Evolutionary conservation across 2,888 invertebrate genomes (phyloP).

Genomic region (Yponomeuta cagnagella): DNA sequence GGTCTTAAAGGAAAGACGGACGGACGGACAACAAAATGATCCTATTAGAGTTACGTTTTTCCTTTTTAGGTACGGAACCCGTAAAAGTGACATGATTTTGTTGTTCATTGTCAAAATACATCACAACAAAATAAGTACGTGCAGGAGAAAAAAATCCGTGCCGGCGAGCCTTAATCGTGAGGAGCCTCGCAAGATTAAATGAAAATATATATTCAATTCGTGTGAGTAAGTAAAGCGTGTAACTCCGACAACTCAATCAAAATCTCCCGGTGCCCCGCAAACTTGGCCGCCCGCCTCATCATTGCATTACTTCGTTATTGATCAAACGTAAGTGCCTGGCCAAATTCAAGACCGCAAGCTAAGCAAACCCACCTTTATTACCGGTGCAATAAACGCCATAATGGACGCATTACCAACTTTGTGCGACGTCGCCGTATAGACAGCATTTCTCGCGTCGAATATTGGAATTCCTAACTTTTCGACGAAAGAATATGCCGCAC

Average conservation of each 20-base stretch:
- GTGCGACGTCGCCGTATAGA: background rate
- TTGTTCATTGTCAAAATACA: no score
- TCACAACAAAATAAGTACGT: no score
- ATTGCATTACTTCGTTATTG: constrained; percentile 3
- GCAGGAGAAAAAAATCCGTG: no score
- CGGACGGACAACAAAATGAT: no score
- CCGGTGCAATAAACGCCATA: background rate
- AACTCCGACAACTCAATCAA: background rate
- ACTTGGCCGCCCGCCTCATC: background rate
- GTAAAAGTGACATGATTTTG: no score
- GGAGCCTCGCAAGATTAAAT: no score
- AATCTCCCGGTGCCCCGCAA: background rate
- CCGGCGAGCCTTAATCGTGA: no score
- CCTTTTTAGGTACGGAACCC: no score
- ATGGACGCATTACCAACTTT: background rate
- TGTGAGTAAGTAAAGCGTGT: background rate
- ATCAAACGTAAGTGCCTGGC: background rate
- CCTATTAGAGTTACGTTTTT: no score
- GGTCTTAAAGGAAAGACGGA: no score
- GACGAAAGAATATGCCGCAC: background rate
- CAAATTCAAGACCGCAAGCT: background rate
- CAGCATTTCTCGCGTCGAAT: constrained; percentile 1
- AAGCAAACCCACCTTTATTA: background rate
- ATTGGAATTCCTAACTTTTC: constrained; percentile 3
- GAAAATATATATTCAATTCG: no score